These are phyloP conservation scores for Mesitornis unicolor DNA, from an alignment of 2,113 vertebrate genomes.

Conservation along the genomic window DNA sequence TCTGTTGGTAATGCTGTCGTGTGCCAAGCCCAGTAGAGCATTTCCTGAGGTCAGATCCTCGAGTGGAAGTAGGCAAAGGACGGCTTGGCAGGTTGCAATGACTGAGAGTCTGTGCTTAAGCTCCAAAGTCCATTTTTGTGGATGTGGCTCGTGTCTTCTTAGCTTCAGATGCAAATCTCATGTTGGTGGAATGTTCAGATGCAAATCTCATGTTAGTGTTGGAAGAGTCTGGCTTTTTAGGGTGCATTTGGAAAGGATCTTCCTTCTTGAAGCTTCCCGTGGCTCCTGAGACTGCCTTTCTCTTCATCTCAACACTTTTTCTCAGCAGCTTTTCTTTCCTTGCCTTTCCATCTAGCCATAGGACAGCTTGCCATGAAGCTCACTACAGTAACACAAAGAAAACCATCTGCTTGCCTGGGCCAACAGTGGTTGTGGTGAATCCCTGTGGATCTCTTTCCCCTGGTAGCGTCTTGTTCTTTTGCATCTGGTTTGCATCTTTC, in stretches of 20 bases:
- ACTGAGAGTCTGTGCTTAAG: background rate
- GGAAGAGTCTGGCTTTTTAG: background rate
- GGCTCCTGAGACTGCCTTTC: background rate
- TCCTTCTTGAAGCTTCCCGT: background rate
- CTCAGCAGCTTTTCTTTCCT: background rate
- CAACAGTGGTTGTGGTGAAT: background rate
- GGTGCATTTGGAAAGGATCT: background rate
- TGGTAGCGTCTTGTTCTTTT: background rate
- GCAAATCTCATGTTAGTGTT: background rate
- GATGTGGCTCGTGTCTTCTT: background rate
- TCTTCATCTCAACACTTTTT: background rate
- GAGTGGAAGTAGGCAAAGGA: background rate
- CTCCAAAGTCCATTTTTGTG: background rate
- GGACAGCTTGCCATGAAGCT: background rate
- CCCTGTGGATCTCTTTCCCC: background rate
- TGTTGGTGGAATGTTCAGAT: background rate
- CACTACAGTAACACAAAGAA: background rate
- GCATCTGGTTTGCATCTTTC: background rate
- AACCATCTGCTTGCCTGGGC: background rate
- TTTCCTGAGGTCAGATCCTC: background rate
- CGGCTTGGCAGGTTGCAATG: background rate
- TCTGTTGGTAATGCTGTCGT: fast-evolving
- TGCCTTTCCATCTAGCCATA: background rate
- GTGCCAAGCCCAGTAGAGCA: background rate
- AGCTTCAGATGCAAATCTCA: background rate